Evolutionary conservation across 2,888 invertebrate genomes (phyloP), one percentile per base, ranked within the genome.

Genomic region (Rhaphigaster nebulosa): DNA sequence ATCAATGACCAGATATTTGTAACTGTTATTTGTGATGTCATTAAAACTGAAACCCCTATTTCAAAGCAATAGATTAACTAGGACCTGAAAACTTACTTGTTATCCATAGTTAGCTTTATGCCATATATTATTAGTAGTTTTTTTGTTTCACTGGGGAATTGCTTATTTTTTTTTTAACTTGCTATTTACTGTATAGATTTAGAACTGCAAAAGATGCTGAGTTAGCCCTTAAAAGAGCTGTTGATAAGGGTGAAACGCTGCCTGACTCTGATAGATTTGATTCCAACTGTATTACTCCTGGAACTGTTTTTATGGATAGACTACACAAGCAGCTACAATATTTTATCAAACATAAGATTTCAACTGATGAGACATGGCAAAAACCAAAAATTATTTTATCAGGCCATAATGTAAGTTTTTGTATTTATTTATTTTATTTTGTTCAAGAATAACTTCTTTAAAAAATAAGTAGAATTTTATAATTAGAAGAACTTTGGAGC

Each of bases 271-370:
- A 96, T 90, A 95, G 97, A 91, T 99, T 99, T 94, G 99, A 99
- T 94, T 98, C 98, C 38, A 99, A 99, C 94, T 99, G 99, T 94
- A 99, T 99, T 92, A 99, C 99, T 0, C 99, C 99, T 0, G 99
- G 99, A 92, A 98, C 98, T 0, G 96, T 96, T 92, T 99, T 99
- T 93, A 99, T 99, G 99, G 96, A 96, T 0, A 95, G 96, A 18
- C 94, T 99, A 26, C 98, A 99, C 92, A 96, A 97, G 91, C 97
- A 98, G 92, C 94, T 99, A 87, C 96, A 96, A 92, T 97, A 96
- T 94, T 99, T 99, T 94, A 96, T 99, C 26, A 96, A 96, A 90
- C 95, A 96, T 92, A 99, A 99, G 94, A 95, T 97, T 92, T 96
- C 97, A 0, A 96, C 96, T 5, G 98, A 99, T 94, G 96, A 96